Base-by-base conservation (phyloP, 2,888 invertebrate genomes). In the Galerucella nymphaeae region DNA sequence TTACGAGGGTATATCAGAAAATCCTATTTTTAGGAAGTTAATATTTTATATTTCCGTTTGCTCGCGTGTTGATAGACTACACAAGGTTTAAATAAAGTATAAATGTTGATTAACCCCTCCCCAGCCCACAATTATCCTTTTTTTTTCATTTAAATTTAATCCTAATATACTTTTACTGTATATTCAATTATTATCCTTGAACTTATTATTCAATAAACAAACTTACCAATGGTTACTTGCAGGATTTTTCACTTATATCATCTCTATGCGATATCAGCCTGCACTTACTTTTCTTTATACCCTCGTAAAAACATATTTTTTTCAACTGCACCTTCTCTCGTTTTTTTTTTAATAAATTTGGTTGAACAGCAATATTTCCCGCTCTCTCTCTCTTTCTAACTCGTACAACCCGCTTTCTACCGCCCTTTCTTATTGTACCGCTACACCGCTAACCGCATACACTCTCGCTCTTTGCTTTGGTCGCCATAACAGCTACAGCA, bases 401-500 rank as follows among this genome's bases (percentile, higher is more conserved):
- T 62, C 42, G 61, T 41, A 62, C 61, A 42, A 62, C 61, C 41
- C 61, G 42, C 41, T 23, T 62, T 62, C 61, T 62, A 62, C 61
- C 61, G 42, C 61, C 59, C 59, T 38, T 42, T 30, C 30, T 38
- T 59, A 38, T 62, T 42, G 42, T 62, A 62, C 61, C 61, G 61
- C 61, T 41, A 58, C 38, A 61, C 61, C 61, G 58, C 58, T 20
- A 58, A n/a, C 58, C 58, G 61, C 61, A 41, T 62, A 62, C 61
- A 38, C 58, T 23, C 16, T 62, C 61, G 38, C 61, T 62, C 61
- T 42, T 62, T 62, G 61, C 61, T 62, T 62, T 42, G 61, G 61
- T 13, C 61, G 61, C 61, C 61, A 62, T 62, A 62, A 62, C 61
- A 62, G 61, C 41, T 62, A 62, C 61, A 62, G 61, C 70, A 63